Conservation (phyloP, 37 sponge, comb jelly and placozoan genomes). For the Cladorhizidae sp. region DNA sequence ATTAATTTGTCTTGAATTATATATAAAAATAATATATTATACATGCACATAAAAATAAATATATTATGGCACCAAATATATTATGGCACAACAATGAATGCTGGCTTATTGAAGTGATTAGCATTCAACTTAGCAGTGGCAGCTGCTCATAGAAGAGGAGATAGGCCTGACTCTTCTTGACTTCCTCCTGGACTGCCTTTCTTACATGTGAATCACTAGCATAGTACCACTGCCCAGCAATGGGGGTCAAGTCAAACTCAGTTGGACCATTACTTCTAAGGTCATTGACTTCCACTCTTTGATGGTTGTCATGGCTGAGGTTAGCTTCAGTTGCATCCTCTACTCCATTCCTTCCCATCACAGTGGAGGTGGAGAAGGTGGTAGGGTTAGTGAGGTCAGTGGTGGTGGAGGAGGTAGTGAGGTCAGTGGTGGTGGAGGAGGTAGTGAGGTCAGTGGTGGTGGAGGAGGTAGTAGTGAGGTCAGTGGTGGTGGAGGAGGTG, state of each 20-base stretch:
- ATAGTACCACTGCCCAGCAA: constrained; percentile 81
- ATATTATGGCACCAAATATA: too few relatives aligned
- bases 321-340: neutral
- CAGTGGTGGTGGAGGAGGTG: neutral
- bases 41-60: too few relatives aligned
- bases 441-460: neutral
- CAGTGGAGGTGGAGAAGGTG: too few relatives aligned
- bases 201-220: constrained; percentile 86
- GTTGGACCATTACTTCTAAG: neutral
- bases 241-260: constrained; percentile 40
- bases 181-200: constrained; percentile 44
- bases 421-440: too few relatives aligned
- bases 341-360: neutral
- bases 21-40: too few relatives aligned
- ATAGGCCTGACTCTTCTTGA: constrained; percentile 88
- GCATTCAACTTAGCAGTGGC: constrained; percentile 36
- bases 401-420: neutral
- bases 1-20: too few relatives aligned
- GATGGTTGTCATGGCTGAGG: neutral
- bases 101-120: too few relatives aligned
- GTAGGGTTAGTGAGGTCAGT: too few relatives aligned
- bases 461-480: neutral
- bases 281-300: neutral
- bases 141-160: constrained; percentile 92
- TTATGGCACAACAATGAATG: too few relatives aligned